Base-by-base conservation (phyloP, 2,113 vertebrate genomes). In the Gopherus evgoodei region DNA sequence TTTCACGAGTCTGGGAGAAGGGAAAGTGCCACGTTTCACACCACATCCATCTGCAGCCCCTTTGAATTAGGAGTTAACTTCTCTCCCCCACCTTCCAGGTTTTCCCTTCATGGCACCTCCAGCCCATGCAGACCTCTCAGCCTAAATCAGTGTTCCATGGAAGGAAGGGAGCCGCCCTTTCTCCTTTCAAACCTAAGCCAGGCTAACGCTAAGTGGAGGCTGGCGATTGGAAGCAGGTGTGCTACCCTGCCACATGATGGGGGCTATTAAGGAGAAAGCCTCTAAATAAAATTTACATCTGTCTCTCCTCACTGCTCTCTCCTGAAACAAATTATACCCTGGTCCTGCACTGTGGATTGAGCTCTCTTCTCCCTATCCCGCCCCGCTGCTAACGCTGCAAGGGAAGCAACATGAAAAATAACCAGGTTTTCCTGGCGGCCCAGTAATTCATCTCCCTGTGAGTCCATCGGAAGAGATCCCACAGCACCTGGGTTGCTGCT, bases 141-240 rank as follows among this genome's bases (percentile, higher is more conserved):
- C 53, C 86, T 29, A 29, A 14, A 49, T 21, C 22, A 49, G 42
- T 35, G 17, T 79, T 78, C 59, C 86, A 31, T 16, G 69, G 84
- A 76, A 47, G 69, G 21, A 54, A 86, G 84, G 80, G 69, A 5
- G 0, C 0, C 44, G 91, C n/a, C 49, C 72, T 19, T 50, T 24
- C 35, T 86, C 72, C 62, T 47, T 62, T n/a, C 0, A 17, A 62
- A 11, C 6, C 17, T 11, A 1, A 44, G 84, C 14, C 0, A 0
- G 83, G 87, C 83, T 44, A 76, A 82, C 84, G 27, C 78, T 11
- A 79, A 5, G 22, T 82, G 0, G 0, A 25, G 29, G n/a, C 54
- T 0, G 47, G 17, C 95, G 72, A 97, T 96, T 96, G 93, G 97
- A 97, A 97, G 96, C 95, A 96, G 96, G 94, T 97, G 96, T 96